Percentiles rank a stretch among this genome's conserved stretches.
phyloP scores from a whole-genome alignment of 2,113 vertebrate genomes.

The Copsychus sechellarum region DNA sequence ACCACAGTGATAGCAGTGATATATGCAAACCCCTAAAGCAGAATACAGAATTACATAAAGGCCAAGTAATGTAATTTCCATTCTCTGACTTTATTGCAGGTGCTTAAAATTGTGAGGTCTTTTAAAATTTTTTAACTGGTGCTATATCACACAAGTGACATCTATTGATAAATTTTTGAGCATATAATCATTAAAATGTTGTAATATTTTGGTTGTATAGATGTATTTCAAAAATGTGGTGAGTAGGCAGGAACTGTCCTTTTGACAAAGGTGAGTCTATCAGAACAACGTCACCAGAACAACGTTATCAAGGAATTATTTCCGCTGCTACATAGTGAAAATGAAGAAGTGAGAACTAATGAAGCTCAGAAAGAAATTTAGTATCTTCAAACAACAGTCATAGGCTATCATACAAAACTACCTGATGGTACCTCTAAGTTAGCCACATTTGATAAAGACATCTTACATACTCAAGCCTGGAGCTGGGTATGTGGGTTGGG shows the following conservation, averaged over 20 bases:
- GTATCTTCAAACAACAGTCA: background rate
- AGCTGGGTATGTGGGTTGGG: accelerated
- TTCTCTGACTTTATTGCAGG: background rate
- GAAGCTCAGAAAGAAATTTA: background rate
- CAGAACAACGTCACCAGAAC: background rate
- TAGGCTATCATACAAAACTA: background rate
- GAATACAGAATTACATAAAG: background rate
- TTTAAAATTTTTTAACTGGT: background rate
- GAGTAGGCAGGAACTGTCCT: background rate
- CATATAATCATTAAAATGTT: background rate
- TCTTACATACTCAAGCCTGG: background rate
- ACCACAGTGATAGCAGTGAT: background rate
- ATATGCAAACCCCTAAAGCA: background rate
- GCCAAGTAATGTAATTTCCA: background rate
- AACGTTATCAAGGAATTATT: background rate
- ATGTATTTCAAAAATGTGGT: background rate
- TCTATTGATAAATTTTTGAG: background rate
- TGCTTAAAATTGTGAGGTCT: background rate
- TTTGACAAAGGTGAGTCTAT: background rate
- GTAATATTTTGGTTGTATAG: background rate
- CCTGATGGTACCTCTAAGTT: background rate
- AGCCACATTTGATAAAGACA: background rate
- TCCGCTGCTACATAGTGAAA: background rate
- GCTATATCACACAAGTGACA: background rate
- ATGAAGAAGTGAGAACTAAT: background rate